Conservation (phyloP, 2,797 vertebrate genomes). For the Clarias platycephalus region DNA sequence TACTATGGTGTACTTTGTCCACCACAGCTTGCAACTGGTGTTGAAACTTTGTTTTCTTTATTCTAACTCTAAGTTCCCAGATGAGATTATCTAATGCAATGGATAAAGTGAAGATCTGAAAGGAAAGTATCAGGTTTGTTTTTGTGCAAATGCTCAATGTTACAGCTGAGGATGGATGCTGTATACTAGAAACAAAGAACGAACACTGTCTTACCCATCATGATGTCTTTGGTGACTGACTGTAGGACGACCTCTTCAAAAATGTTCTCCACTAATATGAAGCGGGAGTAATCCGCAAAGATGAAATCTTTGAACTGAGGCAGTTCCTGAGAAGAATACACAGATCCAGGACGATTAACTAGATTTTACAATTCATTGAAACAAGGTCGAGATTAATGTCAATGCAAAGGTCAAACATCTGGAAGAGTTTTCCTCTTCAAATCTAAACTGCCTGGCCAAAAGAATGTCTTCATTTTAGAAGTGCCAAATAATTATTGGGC, state of each 20-base stretch:
- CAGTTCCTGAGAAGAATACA: constrained; percentile 76
- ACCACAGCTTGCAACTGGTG: too few relatives aligned
- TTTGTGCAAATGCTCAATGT: neutral
- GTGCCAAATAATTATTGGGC: too few relatives aligned
- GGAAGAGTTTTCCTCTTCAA: too few relatives aligned
- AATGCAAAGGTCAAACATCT: too few relatives aligned
- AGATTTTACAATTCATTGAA: too few relatives aligned
- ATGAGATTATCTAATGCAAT: neutral
- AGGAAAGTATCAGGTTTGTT: neutral
- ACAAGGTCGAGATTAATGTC: too few relatives aligned
- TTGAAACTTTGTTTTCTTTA: neutral
- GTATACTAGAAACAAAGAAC: neutral
- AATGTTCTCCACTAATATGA: constrained; percentile 91
- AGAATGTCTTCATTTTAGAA: too few relatives aligned
- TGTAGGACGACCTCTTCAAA: constrained; percentile 95
- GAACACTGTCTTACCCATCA: constrained; percentile 82
- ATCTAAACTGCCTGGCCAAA: too few relatives aligned
- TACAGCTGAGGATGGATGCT: neutral
- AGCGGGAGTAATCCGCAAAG: constrained; percentile 92
- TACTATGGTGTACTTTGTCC: too few relatives aligned
- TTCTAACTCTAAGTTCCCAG: neutral
- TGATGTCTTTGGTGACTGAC: constrained; percentile 92
- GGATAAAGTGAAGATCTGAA: neutral
- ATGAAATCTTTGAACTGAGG: constrained; percentile 91
- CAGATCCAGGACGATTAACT: neutral